Evolutionary conservation across 2,797 vertebrate species (phyloP), one percentile per base, ranked within the genome.

Genomic region (Hypotaenidia okinawae): DNA sequence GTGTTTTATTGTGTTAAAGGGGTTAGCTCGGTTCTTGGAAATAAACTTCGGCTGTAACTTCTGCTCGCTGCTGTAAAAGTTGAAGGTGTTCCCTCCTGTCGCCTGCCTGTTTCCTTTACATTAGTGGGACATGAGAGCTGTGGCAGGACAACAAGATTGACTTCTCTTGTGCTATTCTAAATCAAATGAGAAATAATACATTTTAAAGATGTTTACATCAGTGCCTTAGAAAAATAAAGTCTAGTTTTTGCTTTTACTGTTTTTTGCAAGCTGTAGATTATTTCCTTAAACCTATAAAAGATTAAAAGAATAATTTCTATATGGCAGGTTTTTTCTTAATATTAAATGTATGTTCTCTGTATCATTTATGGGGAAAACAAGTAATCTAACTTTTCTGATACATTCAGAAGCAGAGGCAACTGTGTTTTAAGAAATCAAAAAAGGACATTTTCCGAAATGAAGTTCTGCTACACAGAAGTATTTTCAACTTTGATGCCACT

Each of bases 21-120:
- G 54, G 35, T 95, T 95, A 91, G 57, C 74, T 24, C 47, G 89
- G 62, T 87, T 92, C 96, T 89, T 94, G 89, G 68, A 95, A 92
- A 92, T 95, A 79, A 94, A 75, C 73, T 84, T 54, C 3, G 69
- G 62, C 91, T 6, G 4, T 90, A 96, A 92, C 49, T 78, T 91
- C 30, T 95, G 43, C 82, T 74, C 45, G 45, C 84, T 94, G 54
- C 61, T 92, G 35, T 94, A 37, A 43, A 66, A 72, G 28, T 62
- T 84, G 68, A 52, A 37, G 70, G 89, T 10, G 54, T 87, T 72
- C 54, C 76, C 82, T 93, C 66, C 81, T 57, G 77, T 61, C 82
- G 85, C 66, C 63, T 1, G 5, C 61, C n/a, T 32, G 70, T 76
- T 87, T 37, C 47, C 62, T 84, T 83, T 54, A 72, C 18, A 0